A percentile compares a stretch with the other conserved stretches of the same genome.
Conservation (phyloP, 2,888 invertebrate genomes). For the Phaonia tiefii region DNA sequence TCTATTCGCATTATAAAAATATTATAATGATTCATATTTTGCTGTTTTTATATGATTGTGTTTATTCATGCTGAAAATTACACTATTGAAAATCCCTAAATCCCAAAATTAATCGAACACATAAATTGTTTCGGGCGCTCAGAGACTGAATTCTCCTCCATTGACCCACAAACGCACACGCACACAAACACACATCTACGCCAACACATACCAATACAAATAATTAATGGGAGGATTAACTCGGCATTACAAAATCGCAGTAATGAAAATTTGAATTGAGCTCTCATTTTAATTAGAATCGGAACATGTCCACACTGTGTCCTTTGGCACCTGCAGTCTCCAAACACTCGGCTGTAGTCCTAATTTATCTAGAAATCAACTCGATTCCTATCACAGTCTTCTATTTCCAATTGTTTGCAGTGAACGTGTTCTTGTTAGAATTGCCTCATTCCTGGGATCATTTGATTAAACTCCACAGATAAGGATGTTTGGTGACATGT, state of each 20-base stretch:
- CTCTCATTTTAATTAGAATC: slow-evolving; percentile 28
- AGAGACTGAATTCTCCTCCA: slow-evolving; percentile 30
- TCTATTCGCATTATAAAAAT: slow-evolving; percentile 29
- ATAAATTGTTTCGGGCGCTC: slow-evolving; percentile 46
- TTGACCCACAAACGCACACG: no score
- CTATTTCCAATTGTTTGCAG: no score
- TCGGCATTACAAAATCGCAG: slow-evolving; percentile 34
- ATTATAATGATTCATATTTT: slow-evolving; percentile 49
- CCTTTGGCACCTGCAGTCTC: slow-evolving; percentile 1
- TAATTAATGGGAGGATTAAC: slow-evolving; percentile 63
- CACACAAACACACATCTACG: no score
- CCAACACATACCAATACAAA: slow-evolving; percentile 36
- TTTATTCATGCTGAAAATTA: slow-evolving; percentile 66
- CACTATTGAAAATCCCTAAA: slow-evolving; percentile 65
- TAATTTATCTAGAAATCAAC: no score
- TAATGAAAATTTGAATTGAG: slow-evolving; percentile 49
- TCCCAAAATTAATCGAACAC: slow-evolving; percentile 66
- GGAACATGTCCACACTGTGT: background rate
- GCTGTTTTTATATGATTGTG: slow-evolving; percentile 49
- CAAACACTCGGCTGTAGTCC: no score
- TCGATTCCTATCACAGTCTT: no score
- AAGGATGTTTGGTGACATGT: slow-evolving; percentile 2
- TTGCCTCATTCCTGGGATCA: background rate
- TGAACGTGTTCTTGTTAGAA: background rate
- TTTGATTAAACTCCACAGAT: background rate